Evolutionary conservation across 2,113 vertebrate species (phyloP).

Genomic region (Chlorodrepanis virens): DNA sequence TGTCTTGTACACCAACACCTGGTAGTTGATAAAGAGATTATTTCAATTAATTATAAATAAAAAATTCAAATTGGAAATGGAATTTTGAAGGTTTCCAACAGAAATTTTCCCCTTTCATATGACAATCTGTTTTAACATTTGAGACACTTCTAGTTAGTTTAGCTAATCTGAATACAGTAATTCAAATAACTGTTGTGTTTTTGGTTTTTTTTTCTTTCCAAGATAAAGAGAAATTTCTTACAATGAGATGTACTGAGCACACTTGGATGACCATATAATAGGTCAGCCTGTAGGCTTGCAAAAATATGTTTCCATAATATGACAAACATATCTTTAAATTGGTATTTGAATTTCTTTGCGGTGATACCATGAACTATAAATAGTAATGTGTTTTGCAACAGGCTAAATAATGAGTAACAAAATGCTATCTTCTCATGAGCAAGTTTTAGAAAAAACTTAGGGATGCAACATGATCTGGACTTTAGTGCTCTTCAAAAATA

Average conservation of each 20-base stretch:
- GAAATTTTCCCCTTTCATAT: background rate
- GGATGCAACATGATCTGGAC: accelerated
- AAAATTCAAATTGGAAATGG: background rate
- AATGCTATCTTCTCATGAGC: accelerated
- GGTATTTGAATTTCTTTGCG: background rate
- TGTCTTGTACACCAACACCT: background rate
- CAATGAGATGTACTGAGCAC: background rate
- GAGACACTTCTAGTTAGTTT: background rate
- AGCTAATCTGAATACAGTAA: background rate
- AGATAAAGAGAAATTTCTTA: background rate
- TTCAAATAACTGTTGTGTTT: background rate
- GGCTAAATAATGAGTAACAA: background rate
- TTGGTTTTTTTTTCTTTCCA: background rate
- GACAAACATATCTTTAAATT: background rate
- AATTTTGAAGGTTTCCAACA: background rate
- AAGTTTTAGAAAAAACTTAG: background rate
- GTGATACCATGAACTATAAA: background rate
- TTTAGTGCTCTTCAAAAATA: background rate
- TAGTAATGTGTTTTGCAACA: background rate
- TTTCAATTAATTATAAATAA: background rate
- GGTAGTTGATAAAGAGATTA: background rate
- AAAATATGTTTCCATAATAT: background rate
- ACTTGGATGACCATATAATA: background rate
- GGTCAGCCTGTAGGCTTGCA: background rate
- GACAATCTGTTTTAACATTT: background rate